Evolutionary conservation across 2,888 invertebrate species (phyloP).

Genomic region (Polymixis flavicincta): DNA sequence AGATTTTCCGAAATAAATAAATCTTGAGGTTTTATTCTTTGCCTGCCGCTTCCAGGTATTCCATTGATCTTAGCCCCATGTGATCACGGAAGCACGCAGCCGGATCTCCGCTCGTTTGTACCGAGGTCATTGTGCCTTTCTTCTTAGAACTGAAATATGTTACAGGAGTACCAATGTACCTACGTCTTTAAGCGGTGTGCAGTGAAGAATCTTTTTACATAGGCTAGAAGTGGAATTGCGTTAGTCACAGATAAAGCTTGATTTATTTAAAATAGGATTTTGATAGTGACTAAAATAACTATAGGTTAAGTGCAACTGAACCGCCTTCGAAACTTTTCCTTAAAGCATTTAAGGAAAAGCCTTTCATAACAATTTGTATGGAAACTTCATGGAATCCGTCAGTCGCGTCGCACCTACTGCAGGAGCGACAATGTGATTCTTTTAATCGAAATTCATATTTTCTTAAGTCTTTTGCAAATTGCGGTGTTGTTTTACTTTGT

Average conservation of each 20-base stretch:
- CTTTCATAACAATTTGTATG: too few species aligned
- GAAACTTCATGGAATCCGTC: too few species aligned
- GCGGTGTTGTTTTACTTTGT: too few species aligned
- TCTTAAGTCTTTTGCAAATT: too few species aligned
- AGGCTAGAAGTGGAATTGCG: background rate
- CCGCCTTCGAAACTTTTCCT: too few species aligned
- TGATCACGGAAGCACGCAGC: slow-evolving; percentile 49
- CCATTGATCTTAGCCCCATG: background rate
- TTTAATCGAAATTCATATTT: too few species aligned
- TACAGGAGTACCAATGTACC: slow-evolving; percentile 29
- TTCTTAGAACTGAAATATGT: slow-evolving; percentile 22
- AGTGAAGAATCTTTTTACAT: background rate
- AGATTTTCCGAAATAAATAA: too few species aligned
- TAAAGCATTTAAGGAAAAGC: too few species aligned
- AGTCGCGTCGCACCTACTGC: too few species aligned
- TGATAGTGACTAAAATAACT: too few species aligned
- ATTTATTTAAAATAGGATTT: background rate
- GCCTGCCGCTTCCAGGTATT: slow-evolving; percentile 29
- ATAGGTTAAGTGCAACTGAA: too few species aligned
- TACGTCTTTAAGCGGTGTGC: background rate
- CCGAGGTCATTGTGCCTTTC: slow-evolving; percentile 43
- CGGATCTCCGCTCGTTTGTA: slow-evolving; percentile 60
- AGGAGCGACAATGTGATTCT: too few species aligned
- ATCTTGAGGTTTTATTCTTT: background rate
- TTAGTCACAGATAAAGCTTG: background rate